These are phyloP conservation scores for Ricordea florida DNA, from an alignment of 92 coral and sea anemone species.

Conservation along the genomic window DNA sequence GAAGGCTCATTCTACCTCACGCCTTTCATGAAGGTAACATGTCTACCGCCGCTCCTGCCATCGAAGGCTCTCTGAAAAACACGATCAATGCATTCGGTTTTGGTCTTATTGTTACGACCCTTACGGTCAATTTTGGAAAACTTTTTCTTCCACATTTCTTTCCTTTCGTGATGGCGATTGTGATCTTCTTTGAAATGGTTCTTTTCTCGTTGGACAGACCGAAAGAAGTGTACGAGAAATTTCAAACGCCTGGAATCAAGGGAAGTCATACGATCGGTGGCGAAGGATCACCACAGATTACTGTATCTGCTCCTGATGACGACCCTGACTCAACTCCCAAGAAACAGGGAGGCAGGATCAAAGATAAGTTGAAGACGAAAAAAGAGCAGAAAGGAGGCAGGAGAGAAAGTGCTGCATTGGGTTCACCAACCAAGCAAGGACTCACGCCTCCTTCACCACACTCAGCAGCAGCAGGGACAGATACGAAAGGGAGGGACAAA, in stretches of 20 bases:
- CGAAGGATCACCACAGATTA: slow-evolving; percentile 45
- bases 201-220: slow-evolving; percentile 51
- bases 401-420: slow-evolving; percentile 20
- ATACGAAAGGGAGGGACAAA: not conserved
- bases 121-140: slow-evolving; percentile 58
- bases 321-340: slow-evolving; percentile 19
- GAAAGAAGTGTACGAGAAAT: slow-evolving; percentile 47
- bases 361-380: slow-evolving; percentile 49
- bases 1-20: not conserved
- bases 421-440: slow-evolving; percentile 12
- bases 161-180: slow-evolving; percentile 57
- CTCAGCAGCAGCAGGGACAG: not conserved
- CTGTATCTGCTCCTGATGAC: slow-evolving; percentile 33
- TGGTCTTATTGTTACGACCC: slow-evolving; percentile 52
- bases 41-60: slow-evolving; percentile 53
- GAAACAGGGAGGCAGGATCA: slow-evolving; percentile 39
- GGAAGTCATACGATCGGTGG: slow-evolving; percentile 52
- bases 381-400: slow-evolving; percentile 43
- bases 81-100: slow-evolving; percentile 57
- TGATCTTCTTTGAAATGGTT: slow-evolving; percentile 35
- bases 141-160: slow-evolving; percentile 48
- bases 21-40: not conserved
- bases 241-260: slow-evolving; percentile 32
- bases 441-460: too few relatives aligned
- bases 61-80: slow-evolving; percentile 65